Evolutionary conservation across 2,113 vertebrate species (phyloP).

Genomic region (Miniopterus natalensis): DNA sequence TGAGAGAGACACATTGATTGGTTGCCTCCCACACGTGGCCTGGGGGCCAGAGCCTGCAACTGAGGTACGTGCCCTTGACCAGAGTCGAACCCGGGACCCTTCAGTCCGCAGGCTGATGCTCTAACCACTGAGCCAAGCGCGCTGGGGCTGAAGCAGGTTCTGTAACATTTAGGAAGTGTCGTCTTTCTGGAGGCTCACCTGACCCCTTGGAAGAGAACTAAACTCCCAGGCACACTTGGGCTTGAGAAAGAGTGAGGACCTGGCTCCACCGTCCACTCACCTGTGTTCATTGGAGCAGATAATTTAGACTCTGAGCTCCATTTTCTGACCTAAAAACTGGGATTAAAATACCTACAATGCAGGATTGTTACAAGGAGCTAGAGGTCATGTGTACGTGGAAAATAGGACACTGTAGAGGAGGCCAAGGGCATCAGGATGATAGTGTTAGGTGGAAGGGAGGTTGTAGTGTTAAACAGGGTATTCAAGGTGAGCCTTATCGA

Average conservation of each 20-base stretch:
- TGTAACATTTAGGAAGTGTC: not conserved
- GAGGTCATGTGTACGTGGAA: not conserved
- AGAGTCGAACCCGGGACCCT: too few species aligned
- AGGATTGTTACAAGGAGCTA: not conserved
- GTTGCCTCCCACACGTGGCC: too few species aligned
- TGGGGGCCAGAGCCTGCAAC: too few species aligned
- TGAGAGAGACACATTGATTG: too few species aligned
- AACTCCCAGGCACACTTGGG: not conserved
- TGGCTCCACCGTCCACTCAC: not conserved
- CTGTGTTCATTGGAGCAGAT: not conserved
- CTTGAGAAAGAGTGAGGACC: too few species aligned
- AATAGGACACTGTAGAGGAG: not conserved
- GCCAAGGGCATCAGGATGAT: not conserved
- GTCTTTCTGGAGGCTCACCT: not conserved
- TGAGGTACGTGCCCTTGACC: too few species aligned
- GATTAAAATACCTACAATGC: not conserved
- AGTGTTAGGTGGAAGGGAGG: too few species aligned
- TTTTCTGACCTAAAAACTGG: conserved; percentile 27
- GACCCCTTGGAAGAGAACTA: conserved; percentile 19
- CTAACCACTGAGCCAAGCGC: too few species aligned
- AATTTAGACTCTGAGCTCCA: not conserved
- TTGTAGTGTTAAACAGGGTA: not conserved
- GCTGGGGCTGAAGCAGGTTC: not conserved
- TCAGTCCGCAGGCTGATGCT: too few species aligned
- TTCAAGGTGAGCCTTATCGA: not conserved